phyloP scores from a whole-genome alignment of 2,797 vertebrate genomes.

The Steatocranus sp. region DNA sequence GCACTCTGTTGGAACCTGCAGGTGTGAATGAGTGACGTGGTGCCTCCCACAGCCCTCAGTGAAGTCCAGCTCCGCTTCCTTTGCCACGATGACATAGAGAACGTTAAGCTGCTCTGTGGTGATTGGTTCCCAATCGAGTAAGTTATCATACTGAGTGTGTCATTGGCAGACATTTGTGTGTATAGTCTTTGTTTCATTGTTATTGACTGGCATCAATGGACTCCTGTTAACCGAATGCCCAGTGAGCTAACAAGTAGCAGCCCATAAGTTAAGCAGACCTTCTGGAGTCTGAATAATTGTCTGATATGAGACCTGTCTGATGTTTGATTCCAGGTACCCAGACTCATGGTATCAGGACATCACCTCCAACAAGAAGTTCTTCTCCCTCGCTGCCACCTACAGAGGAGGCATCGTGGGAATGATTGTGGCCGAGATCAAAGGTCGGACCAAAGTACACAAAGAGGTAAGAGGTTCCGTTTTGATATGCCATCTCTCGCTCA shows the following conservation, averaged over 20 bases:
- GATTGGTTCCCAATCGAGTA: constrained; percentile 99
- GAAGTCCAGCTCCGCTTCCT: constrained; percentile 97
- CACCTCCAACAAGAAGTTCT: constrained; percentile 99
- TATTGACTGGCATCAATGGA: background rate
- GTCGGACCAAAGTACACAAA: constrained; percentile 97
- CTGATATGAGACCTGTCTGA: background rate
- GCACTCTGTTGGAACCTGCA: constrained; percentile 36
- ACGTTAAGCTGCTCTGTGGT: constrained; percentile 92
- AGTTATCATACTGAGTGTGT: constrained; percentile 30
- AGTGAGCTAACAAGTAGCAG: background rate
- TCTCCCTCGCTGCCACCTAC: constrained; percentile 95
- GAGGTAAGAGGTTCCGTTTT: constrained; percentile 76
- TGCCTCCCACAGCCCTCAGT: constrained; percentile 88
- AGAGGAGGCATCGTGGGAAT: constrained; percentile 95
- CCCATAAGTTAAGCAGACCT: background rate
- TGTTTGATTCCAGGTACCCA: constrained; percentile 83
- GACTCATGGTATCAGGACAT: constrained; percentile 99
- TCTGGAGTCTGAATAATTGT: background rate
- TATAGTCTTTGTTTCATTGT: background rate
- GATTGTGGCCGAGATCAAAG: constrained; percentile 99
- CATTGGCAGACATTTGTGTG: background rate
- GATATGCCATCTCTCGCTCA: background rate
- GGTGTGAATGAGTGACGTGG: constrained; percentile 99
- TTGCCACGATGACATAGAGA: constrained; percentile 99
- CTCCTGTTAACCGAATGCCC: background rate